These are phyloP conservation scores for Oryzias sinensis DNA, from an alignment of 2,797 vertebrate species.

Conservation along the genomic window DNA sequence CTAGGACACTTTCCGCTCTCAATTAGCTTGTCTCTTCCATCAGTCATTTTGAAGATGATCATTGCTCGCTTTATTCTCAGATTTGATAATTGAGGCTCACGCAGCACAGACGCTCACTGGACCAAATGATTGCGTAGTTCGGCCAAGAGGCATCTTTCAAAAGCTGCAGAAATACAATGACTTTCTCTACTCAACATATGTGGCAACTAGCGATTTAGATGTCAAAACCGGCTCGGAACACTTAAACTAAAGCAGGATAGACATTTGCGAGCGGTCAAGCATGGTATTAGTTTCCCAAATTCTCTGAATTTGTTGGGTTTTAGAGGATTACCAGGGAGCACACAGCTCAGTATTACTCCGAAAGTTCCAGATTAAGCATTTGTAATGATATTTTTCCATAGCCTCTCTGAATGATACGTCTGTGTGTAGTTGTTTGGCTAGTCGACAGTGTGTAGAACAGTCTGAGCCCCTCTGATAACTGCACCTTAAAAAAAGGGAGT, in stretches of 20 bases:
- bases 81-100: slow-evolving; percentile 50
- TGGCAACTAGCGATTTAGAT: slow-evolving; percentile 46
- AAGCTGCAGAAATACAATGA: slow-evolving; percentile 15
- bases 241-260: slow-evolving; percentile 39
- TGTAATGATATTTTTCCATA: slow-evolving; percentile 44
- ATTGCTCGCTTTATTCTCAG: slow-evolving; percentile 47
- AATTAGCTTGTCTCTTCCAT: slow-evolving; percentile 68
- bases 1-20: slow-evolving; percentile 63
- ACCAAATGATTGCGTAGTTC: slow-evolving; percentile 13
- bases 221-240: slow-evolving; percentile 37
- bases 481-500: too few species aligned
- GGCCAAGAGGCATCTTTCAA: slow-evolving; percentile 12
- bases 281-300: slow-evolving; percentile 69
- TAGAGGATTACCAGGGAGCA: slow-evolving; percentile 68
- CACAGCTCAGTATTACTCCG: slow-evolving; percentile 44
- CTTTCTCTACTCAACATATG: slow-evolving; percentile 21
- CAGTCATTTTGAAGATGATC: slow-evolving; percentile 65
- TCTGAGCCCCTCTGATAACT: too few species aligned
- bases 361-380: slow-evolving; percentile 66
- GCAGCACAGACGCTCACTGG: slow-evolving; percentile 5
- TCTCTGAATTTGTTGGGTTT: slow-evolving; percentile 66
- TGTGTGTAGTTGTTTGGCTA: slow-evolving; percentile 38
- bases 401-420: slow-evolving; percentile 40
- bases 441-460: slow-evolving; percentile 31
- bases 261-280: slow-evolving; percentile 58